These are phyloP conservation scores for Cyprinodon diabolis DNA, from an alignment of 2,797 vertebrate genomes.

Conservation along the genomic window DNA sequence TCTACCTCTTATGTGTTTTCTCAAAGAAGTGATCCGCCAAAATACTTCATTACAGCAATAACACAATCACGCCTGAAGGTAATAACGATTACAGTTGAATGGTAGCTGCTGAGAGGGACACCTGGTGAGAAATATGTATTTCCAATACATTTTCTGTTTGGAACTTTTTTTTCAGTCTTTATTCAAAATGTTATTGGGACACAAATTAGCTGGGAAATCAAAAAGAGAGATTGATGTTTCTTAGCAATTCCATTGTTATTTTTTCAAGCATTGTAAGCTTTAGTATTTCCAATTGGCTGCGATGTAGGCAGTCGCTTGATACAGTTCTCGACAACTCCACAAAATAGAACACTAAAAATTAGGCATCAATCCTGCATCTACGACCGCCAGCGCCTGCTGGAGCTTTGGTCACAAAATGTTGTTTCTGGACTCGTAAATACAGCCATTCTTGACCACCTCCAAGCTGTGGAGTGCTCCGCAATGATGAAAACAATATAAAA, in stretches of 20 bases:
- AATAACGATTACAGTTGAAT: constrained; percentile 66
- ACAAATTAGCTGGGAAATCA: constrained; percentile 50
- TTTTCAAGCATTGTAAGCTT: constrained; percentile 26
- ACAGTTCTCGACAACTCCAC: too few species aligned
- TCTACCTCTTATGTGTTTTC: constrained; percentile 70
- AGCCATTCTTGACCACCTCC: too few species aligned
- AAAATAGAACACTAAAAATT: too few species aligned
- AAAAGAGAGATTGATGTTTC: constrained; percentile 40
- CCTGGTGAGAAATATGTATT: constrained; percentile 69
- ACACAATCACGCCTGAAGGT: constrained; percentile 73
- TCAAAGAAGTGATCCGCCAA: constrained; percentile 61
- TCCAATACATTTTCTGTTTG: constrained; percentile 60
- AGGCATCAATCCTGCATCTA: too few species aligned
- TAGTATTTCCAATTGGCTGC: constrained; percentile 9
- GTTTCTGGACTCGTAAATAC: too few species aligned
- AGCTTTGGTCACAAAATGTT: too few species aligned
- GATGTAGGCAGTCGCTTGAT: too few species aligned
- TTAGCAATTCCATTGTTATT: constrained; percentile 32
- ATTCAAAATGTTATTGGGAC: constrained; percentile 45
- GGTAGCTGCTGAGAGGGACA: constrained; percentile 67
- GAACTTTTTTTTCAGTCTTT: constrained; percentile 24
- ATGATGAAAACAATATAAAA: too few species aligned
- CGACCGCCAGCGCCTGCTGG: too few species aligned
- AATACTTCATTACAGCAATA: constrained; percentile 70
- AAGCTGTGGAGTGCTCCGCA: too few species aligned